Conservation (phyloP, 2,888 invertebrate genomes). For the Cephus sareptanus region DNA sequence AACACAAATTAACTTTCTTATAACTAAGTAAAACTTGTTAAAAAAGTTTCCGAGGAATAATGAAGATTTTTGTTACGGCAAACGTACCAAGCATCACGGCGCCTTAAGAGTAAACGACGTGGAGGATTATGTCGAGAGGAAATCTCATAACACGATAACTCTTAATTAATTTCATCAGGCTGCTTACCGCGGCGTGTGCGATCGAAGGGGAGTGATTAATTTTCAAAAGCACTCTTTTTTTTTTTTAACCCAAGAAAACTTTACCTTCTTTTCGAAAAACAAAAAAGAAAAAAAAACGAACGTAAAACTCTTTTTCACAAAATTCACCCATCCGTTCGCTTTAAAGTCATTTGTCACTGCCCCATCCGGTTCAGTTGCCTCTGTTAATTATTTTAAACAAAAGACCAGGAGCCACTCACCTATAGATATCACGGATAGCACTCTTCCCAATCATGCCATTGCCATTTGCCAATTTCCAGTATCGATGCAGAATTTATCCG, state of each 20-base stretch:
- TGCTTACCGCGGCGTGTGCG: background rate
- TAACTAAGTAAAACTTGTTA: constrained; percentile 33
- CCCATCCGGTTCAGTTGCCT: background rate
- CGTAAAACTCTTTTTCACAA: background rate
- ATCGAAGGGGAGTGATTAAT: background rate
- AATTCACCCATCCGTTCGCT: background rate
- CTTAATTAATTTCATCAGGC: constrained; percentile 1
- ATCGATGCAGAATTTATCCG: background rate
- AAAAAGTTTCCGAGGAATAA: constrained; percentile 25
- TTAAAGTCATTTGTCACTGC: background rate
- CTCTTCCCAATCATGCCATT: background rate
- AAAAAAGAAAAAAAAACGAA: background rate
- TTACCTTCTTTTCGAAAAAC: background rate
- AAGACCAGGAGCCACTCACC: background rate
- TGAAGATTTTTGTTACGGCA: constrained; percentile 2
- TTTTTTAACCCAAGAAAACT: background rate
- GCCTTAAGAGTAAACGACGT: background rate
- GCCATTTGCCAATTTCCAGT: background rate
- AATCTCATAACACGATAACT: constrained; percentile 3
- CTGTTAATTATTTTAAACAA: background rate
- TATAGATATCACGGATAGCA: background rate
- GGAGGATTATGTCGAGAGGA: constrained; percentile 2
- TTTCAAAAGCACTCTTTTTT: background rate
- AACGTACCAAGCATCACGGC: background rate
- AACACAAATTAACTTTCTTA: constrained; percentile 41